Evolutionary conservation across 2,797 vertebrate species (phyloP), one percentile per base, ranked within the genome.

Genomic region (Nannoperca obscura): DNA sequence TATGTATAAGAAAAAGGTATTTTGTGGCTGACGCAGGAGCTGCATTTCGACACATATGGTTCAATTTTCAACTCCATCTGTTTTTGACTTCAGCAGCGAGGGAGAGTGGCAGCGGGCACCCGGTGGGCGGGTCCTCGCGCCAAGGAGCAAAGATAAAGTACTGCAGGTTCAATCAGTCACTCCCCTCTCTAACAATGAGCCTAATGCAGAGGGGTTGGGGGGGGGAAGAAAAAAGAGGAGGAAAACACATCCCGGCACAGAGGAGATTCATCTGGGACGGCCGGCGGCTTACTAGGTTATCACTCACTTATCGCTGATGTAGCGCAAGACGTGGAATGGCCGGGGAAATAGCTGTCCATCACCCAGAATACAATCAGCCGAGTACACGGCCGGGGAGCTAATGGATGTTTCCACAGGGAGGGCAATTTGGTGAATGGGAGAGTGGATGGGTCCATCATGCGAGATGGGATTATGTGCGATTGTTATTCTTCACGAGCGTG

Each of bases 331-430:
- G 19, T 69, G 53, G 78, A 90, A 83, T 38, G 81, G 65, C 83
- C 44, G 13, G 50, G 74, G 73, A 90, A 88, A 91, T 75, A 69
- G 86, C 89, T 80, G 89, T 91, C 89, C 89, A 88, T 91, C 90
- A 91, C 63, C 85, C 64, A 20, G 76, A 89, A 88, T 58, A 89
- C 85, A 89, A 91, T 91, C 89, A 84, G 87, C 50, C 3, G 71
- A 88, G 84, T 74, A 76, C 83, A 77, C 15, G 76, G 74, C 89
- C 30, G 68, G 80, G 46, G 63, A 86, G 87, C 81, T 92, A 92
- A 94, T 92, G 90, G 89, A 85, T 86, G 88, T 83, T 91, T 88
- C 89, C 85, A 87, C 81, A 55, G 77, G 75, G 82, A 91, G 81
- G 75, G 86, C 81, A 89, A 91, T 93, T 92, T 92, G 81, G 85